These are phyloP conservation scores for Nomada flava DNA, from an alignment of 2,888 invertebrate genomes.

Conservation along the genomic window DNA sequence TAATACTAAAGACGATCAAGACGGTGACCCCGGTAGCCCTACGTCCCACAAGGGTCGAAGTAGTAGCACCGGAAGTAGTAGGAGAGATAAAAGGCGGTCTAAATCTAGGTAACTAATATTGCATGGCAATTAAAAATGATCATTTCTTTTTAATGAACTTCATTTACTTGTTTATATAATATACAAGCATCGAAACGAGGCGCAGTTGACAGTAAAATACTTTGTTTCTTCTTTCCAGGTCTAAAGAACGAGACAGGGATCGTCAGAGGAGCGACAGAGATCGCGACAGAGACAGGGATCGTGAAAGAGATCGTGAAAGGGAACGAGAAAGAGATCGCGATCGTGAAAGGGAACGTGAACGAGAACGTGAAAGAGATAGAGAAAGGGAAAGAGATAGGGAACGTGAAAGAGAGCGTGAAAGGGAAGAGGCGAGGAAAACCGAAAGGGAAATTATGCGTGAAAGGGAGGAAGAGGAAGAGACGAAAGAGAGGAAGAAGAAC, in stretches of 20 bases:
- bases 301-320: conserved; percentile 84
- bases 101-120: conserved; percentile 84
- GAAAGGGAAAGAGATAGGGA: conserved; percentile 86
- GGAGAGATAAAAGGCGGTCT: conserved; percentile 84
- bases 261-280: conserved; percentile 79
- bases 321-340: conserved; percentile 84
- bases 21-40: conserved; percentile 79
- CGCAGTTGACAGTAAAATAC: not conserved
- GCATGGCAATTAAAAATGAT: not conserved
- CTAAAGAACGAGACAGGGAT: conserved; percentile 85
- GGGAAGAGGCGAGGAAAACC: conserved; percentile 86
- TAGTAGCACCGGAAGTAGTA: conserved; percentile 79
- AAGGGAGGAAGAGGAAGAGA: conserved; percentile 96
- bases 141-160: not conserved
- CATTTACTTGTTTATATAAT: not conserved
- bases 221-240: conserved; percentile 56
- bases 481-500: conserved; percentile 94
- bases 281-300: conserved; percentile 84
- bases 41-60: conserved; percentile 79
- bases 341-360: conserved; percentile 88
- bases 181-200: not conserved
- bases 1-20: conserved; percentile 83
- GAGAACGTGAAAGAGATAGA: conserved; percentile 87
- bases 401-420: conserved; percentile 85
- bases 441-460: conserved; percentile 89